These are phyloP conservation scores for Panthera tigris DNA, from an alignment of 2,113 vertebrate genomes.

Conservation along the genomic window DNA sequence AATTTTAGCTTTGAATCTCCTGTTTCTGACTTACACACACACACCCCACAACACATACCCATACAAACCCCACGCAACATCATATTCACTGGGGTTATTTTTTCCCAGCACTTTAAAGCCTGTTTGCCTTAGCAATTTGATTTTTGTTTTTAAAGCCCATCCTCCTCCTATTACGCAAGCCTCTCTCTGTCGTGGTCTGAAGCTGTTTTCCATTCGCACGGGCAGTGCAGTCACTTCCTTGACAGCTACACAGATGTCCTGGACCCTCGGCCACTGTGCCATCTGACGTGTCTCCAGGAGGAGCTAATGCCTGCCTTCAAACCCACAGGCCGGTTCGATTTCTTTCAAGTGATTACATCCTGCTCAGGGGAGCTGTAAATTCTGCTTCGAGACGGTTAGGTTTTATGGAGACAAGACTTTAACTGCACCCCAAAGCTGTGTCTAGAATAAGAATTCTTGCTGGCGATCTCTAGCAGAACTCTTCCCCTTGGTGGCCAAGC, in stretches of 20 bases:
- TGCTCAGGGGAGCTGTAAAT: constrained; percentile 43
- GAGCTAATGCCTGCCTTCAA: neutral
- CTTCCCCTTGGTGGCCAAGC: neutral
- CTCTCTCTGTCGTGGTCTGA: neutral
- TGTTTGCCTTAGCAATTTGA: neutral
- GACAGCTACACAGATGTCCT: neutral
- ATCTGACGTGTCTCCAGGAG: neutral
- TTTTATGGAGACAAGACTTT: constrained; percentile 58
- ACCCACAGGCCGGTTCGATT: neutral
- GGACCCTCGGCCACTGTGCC: neutral
- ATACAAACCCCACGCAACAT: neutral
- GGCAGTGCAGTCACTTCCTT: neutral
- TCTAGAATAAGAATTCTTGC: constrained; percentile 24
- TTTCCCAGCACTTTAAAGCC: neutral
- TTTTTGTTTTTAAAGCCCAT: neutral
- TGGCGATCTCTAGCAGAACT: neutral
- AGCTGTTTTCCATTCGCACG: neutral
- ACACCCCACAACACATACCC: neutral
- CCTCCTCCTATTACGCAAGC: neutral
- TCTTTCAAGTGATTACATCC: constrained; percentile 41
- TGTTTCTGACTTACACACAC: neutral
- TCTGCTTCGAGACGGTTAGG: neutral
- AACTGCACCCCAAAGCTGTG: constrained; percentile 32
- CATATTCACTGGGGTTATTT: neutral
- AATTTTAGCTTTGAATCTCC: neutral